Evolutionary conservation across 2,888 invertebrate genomes (phyloP), one percentile per base, ranked within the genome.

Genomic region (Nemurella pictetii): DNA sequence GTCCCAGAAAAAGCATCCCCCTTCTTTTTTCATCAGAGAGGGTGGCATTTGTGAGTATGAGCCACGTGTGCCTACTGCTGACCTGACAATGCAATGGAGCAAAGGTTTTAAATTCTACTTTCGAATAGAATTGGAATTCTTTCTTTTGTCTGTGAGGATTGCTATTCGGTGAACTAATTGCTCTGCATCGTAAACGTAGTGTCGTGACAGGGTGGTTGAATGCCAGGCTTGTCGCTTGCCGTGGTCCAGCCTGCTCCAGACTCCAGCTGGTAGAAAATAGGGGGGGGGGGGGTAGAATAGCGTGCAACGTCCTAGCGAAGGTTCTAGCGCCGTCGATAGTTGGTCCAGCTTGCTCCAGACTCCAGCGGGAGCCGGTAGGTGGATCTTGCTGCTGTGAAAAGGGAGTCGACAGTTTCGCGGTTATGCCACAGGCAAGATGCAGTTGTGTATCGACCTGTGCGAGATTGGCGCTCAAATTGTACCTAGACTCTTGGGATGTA

Each of bases 51-150:
- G 20, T 20, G 55, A 55, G 20, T 55, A 55, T 20, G 20, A 15
- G 55, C 5, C 55, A 15, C 15, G 55, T 12, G 15, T 55, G 9
- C 20, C 55, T 20, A 55, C 5, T 55, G 55, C 20, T 55, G 55
- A 20, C 20, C 55, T 55, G 20, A 55, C 55, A 55, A 55, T 55
- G 55, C 55, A 55, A 12, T 2, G 9, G 55, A 55, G 55, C 20
- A 55, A 55, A 55, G 28, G 75, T 75, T 75, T 75, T 75, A 75
- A 80, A 80, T 80, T 80, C 35, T 35, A 32, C 80, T 80, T 80
- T 35, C 80, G 80, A 80, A 80, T 80, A 26, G 80, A 80, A 80
- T 80, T n/a, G 35, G 35, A 80, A 78, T 78, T 29, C 30, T 80
- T 36, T 35, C 80, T 80, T 80, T 80, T 80, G 80, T 80, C 80